Conservation (phyloP, 2,797 vertebrate genomes). For the Simalia tracyae region DNA sequence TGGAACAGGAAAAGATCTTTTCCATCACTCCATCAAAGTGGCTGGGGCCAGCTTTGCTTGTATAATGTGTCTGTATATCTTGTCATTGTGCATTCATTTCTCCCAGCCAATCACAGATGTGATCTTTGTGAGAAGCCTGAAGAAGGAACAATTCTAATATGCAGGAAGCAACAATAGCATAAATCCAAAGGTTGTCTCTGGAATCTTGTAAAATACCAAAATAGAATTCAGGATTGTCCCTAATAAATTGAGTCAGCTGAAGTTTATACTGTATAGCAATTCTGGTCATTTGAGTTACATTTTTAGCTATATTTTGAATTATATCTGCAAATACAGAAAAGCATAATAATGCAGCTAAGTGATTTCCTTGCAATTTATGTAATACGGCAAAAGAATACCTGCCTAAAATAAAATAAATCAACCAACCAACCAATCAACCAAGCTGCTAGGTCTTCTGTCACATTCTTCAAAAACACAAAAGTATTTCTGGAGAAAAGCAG, state of each 20-base stretch:
- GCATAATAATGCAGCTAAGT: not conserved
- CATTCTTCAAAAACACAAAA: not conserved
- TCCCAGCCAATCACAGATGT: not conserved
- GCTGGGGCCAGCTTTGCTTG: not conserved
- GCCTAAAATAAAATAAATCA: not conserved
- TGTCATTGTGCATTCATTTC: not conserved
- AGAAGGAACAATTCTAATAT: not conserved
- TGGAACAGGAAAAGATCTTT: not conserved
- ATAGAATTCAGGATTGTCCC: not conserved
- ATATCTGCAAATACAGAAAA: not conserved
- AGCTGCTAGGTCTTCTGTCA: not conserved
- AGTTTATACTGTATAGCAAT: not conserved
- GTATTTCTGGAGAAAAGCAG: not conserved
- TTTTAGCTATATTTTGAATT: constrained; percentile 17
- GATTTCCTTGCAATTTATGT: not conserved
- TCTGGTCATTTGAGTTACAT: not conserved
- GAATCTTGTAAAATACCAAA: not conserved
- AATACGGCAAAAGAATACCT: not conserved
- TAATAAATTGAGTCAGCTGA: not conserved
- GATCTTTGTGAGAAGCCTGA: not conserved
- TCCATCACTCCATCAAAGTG: not conserved
- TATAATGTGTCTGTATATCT: not conserved
- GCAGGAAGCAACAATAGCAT: not conserved
- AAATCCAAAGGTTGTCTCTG: not conserved
- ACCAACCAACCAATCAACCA: not conserved